Conservation (phyloP, 1,140 invertebrate genomes). For the Drosophila mayri region DNA sequence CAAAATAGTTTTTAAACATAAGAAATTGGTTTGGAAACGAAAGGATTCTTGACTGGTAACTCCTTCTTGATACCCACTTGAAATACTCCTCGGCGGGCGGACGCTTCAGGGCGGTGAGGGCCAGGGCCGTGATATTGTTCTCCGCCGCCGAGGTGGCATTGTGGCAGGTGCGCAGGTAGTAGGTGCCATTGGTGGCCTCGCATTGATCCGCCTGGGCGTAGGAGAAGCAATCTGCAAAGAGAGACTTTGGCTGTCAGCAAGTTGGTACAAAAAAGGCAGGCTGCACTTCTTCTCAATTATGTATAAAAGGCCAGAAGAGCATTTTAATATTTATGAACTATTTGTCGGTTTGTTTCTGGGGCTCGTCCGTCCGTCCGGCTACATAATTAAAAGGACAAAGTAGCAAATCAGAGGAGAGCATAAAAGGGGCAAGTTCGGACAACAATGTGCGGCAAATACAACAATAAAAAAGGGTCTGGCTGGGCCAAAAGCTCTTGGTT, state of each 20-base stretch:
- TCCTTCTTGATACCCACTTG: constrained; percentile 87
- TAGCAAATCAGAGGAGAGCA: constrained; percentile 76
- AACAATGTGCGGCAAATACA: constrained; percentile 22
- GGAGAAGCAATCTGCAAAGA: constrained; percentile 88
- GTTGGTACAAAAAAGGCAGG: constrained; percentile 14
- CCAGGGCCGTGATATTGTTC: constrained; percentile 86
- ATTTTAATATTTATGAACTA: constrained; percentile 80
- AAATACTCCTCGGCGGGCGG: constrained; percentile 94
- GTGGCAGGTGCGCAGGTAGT: constrained; percentile 87
- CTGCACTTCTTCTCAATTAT: constrained; percentile 59
- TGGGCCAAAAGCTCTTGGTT: constrained; percentile 13
- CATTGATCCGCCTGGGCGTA: constrained; percentile 88
- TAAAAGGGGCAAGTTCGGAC: constrained; percentile 42
- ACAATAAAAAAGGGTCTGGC: constrained; percentile 41
- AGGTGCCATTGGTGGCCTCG: constrained; percentile 88
- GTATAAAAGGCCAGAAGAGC: constrained; percentile 50
- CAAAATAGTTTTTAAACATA: no score
- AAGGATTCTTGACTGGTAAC: neutral
- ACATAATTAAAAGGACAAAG: constrained; percentile 82
- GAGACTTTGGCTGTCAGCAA: constrained; percentile 48
- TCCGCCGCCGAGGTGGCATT: constrained; percentile 86
- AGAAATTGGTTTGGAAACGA: neutral
- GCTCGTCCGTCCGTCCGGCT: constrained; percentile 34
- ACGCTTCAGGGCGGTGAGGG: constrained; percentile 86
- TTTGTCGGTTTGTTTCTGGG: constrained; percentile 39